Conservation (phyloP, 2,888 invertebrate genomes). For the Zeuzera pyrina region DNA sequence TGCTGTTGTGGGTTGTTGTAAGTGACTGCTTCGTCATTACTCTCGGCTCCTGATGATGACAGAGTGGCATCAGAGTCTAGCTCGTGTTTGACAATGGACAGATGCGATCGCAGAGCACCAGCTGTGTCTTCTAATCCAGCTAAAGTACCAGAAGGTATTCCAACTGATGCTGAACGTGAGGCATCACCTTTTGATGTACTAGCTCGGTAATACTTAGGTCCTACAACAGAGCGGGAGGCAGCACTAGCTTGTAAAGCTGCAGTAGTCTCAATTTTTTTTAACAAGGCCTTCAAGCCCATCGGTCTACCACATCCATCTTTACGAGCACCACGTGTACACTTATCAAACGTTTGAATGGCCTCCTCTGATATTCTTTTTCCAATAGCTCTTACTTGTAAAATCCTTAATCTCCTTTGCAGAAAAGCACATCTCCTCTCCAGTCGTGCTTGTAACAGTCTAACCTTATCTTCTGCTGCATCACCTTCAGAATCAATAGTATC, state of each 20-base stretch:
- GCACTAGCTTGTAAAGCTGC: constrained; percentile 57
- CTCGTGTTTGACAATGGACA: constrained; percentile 81
- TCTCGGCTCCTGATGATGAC: constrained; percentile 95
- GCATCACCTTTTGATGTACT: constrained; percentile 82
- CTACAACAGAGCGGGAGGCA: constrained; percentile 42
- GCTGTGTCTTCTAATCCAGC: constrained; percentile 81
- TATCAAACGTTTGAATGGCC: constrained; percentile 75
- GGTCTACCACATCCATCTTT: constrained; percentile 64
- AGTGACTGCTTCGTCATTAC: constrained; percentile 89
- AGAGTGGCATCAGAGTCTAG: constrained; percentile 95
- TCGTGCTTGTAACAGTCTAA: constrained; percentile 70
- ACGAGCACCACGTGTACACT: constrained; percentile 82
- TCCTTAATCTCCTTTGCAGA: constrained; percentile 80
- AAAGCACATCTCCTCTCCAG: constrained; percentile 81
- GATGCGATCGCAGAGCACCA: constrained; percentile 80
- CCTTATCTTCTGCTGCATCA: constrained; percentile 66
- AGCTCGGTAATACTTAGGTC: constrained; percentile 58
- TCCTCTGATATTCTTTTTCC: constrained; percentile 87
- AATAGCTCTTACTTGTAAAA: constrained; percentile 82
- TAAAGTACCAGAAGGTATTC: constrained; percentile 76
- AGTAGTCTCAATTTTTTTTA: constrained; percentile 59
- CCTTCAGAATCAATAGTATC: constrained; percentile 68
- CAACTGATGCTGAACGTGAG: constrained; percentile 77
- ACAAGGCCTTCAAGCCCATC: constrained; percentile 53
- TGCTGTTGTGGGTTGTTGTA: constrained; percentile 86